Conservation (phyloP, 2,797 vertebrate species). For the Linurgus olivaceus region DNA sequence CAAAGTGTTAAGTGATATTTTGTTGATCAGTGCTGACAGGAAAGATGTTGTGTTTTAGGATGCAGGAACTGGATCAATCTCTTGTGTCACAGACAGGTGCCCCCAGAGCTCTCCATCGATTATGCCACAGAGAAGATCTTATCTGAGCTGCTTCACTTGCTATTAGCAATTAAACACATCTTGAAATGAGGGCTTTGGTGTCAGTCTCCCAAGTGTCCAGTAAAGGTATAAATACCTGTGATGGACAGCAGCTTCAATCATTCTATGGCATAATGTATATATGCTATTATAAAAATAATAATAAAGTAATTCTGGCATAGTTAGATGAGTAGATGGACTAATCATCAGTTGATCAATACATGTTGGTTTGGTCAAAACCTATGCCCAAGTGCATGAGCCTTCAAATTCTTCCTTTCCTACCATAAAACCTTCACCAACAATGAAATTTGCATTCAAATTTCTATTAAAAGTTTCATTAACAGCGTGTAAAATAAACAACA, state of each 20-base stretch:
- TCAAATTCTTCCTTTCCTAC: neutral
- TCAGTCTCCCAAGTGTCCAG: neutral
- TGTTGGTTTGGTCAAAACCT: neutral
- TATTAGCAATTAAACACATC: neutral
- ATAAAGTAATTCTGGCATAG: neutral
- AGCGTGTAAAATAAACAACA: neutral
- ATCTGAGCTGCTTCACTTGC: neutral
- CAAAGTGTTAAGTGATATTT: neutral
- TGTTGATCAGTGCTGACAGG: neutral
- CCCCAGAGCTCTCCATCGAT: conserved; percentile 16
- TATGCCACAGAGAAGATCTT: neutral
- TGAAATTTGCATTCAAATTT: neutral
- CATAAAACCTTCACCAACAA: neutral
- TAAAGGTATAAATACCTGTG: neutral
- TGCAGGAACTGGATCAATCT: conserved; percentile 20
- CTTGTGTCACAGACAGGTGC: conserved; percentile 28
- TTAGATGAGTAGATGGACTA: neutral
- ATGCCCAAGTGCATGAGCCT: neutral
- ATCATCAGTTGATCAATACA: neutral
- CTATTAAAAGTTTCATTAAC: neutral
- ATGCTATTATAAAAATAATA: neutral
- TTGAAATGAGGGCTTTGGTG: neutral
- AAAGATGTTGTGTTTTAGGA: neutral
- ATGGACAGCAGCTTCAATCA: neutral
- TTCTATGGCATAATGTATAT: accelerated